Base-by-base conservation (phyloP, 2,888 invertebrate species). In the Drosophila lutescens region DNA sequence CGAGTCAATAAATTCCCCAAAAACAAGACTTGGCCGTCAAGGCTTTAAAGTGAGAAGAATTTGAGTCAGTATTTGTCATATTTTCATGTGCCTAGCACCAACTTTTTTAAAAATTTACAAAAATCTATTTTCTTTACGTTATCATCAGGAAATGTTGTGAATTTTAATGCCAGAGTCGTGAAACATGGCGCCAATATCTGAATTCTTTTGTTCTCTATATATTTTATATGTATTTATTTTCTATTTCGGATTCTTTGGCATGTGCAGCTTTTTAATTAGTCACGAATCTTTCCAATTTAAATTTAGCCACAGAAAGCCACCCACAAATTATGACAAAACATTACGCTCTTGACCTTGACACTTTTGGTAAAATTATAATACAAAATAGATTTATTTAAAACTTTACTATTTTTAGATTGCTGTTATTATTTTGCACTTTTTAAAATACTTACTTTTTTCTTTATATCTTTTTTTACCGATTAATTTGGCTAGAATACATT, bases 261-360 rank as follows among this genome's bases (percentile, higher is more conserved):
- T 32, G 23, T 63, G 46, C 15, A 34, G 6, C 32, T 26, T 65
- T 32, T 51, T 7, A 20, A 4, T 65, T 69, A 61, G 44, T 62
- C 72, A 71, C 57, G 43, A 30, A 43, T 63, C 12, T 34, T 26
- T 36, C 10, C 10, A 15, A 51, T 69, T 47, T 56, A 63, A 56
- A 57, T 47, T 38, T 72, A 71, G 71, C 1, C 51, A 30, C 36
- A 34, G 17, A 12, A 26, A 30, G 17, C 38, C n/a, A 32, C 53
- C 40, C 49, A 67, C 47, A 26, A 50, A 34, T 15, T 38, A 38
- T 55, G 32, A 50, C 50, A 47, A 53, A 36, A 51, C 13, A 54
- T 17, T 9, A 41, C 60, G 70, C 66, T 66, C 81, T 74, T 86
- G 81, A 74, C 87, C 81, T 70, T 86, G 81, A 74, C 66, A 72